Conservation (phyloP, 2,113 vertebrate genomes). For the Crocuta crocuta region DNA sequence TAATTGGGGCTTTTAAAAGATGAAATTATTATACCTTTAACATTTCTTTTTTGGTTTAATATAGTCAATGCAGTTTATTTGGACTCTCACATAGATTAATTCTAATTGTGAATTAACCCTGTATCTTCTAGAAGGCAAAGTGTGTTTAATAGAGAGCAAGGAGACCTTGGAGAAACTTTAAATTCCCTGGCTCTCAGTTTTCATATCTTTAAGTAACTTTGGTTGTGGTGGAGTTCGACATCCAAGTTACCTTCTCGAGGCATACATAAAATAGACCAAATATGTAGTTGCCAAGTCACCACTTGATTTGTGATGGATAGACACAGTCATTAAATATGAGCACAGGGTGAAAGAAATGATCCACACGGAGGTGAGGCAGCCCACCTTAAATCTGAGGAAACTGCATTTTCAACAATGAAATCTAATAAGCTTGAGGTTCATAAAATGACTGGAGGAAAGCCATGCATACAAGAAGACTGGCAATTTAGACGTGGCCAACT, state of each 20-base stretch:
- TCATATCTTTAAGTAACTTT: not conserved
- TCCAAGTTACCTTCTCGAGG: not conserved
- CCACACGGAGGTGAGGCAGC: not conserved
- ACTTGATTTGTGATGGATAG: not conserved
- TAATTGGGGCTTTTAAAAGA: not conserved
- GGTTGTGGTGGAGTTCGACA: not conserved
- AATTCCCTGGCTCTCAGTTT: not conserved
- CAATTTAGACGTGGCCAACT: not conserved
- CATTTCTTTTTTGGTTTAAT: not conserved
- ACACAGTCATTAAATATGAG: not conserved
- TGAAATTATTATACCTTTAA: not conserved
- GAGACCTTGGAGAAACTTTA: not conserved
- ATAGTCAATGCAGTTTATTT: not conserved
- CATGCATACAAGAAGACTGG: not conserved
- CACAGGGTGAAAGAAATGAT: not conserved
- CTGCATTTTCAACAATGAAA: not conserved
- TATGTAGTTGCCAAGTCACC: not conserved
- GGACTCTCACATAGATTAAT: not conserved
- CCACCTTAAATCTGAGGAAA: not conserved
- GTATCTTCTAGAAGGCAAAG: not conserved
- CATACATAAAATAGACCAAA: slow-evolving; percentile 29
- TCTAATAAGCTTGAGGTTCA: not conserved
- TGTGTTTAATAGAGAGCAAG: not conserved
- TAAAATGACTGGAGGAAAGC: not conserved
- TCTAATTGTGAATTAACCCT: not conserved